phyloP scores from a whole-genome alignment of 2,113 vertebrate genomes.

The Calypte anna region DNA sequence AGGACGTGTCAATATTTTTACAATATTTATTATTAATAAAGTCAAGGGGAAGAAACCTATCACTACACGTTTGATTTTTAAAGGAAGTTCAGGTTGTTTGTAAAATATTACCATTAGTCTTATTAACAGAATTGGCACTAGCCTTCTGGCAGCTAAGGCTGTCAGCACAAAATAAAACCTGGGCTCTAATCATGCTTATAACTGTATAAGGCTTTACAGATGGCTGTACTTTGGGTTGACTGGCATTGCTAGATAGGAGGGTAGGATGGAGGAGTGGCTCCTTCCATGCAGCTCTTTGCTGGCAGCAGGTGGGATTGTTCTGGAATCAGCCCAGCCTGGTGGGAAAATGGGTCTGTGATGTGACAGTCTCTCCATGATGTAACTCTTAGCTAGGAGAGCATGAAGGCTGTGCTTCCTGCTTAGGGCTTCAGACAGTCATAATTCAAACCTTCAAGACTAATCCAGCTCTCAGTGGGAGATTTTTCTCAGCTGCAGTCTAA shows the following conservation, averaged over 20 bases:
- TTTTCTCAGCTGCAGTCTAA: not conserved
- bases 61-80: not conserved
- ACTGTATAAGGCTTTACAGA: too few relatives aligned
- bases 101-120: not conserved
- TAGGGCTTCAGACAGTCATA: rapidly evolving
- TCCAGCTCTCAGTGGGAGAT: not conserved
- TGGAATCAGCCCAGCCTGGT: not conserved
- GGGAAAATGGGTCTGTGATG: not conserved
- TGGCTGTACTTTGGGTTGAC: not conserved
- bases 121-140: not conserved
- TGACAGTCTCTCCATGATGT: rapidly evolving
- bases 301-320: not conserved
- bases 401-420: not conserved
- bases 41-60: not conserved
- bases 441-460: not conserved
- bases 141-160: not conserved
- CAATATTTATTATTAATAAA: constrained; percentile 45
- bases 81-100: not conserved
- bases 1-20: constrained; percentile 33
- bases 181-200: not conserved
- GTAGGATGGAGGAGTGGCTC: not conserved
- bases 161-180: not conserved
- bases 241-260: not conserved
- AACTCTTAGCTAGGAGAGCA: not conserved
- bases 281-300: not conserved